Evolutionary conservation across 2,113 vertebrate species (phyloP).

Genomic region (Alligator sinensis): DNA sequence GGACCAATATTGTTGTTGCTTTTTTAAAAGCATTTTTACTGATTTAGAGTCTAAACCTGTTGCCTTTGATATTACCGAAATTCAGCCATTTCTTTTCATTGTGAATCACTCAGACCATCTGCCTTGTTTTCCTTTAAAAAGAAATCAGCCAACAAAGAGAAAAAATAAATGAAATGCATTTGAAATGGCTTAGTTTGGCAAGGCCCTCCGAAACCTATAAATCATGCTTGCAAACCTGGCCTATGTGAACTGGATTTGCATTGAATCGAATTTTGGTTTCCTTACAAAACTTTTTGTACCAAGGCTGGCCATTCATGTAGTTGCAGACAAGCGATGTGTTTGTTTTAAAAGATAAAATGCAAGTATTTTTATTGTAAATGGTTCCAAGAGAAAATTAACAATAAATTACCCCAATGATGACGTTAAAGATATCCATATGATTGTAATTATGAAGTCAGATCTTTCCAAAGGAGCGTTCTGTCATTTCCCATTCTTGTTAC

Average conservation of each 20-base stretch:
- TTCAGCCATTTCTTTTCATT: neutral
- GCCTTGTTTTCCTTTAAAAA: neutral
- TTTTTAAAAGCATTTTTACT: neutral
- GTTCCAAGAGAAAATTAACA: constrained; percentile 41
- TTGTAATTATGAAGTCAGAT: constrained; percentile 31
- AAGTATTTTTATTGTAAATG: constrained; percentile 10
- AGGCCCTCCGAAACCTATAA: neutral
- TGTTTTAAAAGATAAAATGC: neutral
- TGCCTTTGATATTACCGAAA: constrained; percentile 12
- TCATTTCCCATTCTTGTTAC: constrained; percentile 41
- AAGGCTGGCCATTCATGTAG: neutral
- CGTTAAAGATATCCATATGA: constrained; percentile 10
- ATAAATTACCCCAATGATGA: neutral
- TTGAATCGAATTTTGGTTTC: neutral
- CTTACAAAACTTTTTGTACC: neutral
- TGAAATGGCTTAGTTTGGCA: neutral
- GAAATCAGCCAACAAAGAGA: neutral
- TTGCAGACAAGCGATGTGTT: neutral
- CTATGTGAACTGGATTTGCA: neutral
- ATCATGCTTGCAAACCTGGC: neutral
- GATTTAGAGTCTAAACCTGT: neutral
- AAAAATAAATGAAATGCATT: neutral
- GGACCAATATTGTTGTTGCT: neutral
- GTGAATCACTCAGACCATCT: neutral
- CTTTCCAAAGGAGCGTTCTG: constrained; percentile 36